Base-by-base conservation (phyloP, 2,888 invertebrate species). In the Drosophila ezoana region DNA sequence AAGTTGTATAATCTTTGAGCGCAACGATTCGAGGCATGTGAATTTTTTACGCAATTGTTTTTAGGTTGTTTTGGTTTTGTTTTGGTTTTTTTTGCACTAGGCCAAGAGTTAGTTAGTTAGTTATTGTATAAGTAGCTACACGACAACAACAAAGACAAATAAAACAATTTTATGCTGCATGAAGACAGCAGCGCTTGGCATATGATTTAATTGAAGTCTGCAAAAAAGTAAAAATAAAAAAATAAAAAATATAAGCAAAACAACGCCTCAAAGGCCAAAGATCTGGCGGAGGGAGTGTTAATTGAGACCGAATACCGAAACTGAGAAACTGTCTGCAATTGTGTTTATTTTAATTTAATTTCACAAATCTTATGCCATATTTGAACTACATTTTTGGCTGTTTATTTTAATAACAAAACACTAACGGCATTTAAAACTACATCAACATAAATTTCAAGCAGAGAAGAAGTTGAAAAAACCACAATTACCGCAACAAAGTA, bases 171-270 rank as follows among this genome's bases (percentile, higher is more conserved):
- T 72, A 80, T 79, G 87, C 71, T 58, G 58, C 70, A 66, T 70
- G 81, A 64, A 81, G 81, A 57, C 81, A 63, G 54, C 84, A 53
- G 56, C 54, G 64, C 72, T 60, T 68, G 73, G 64, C 67, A 83
- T 75, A 79, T 83, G 84, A 86, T 83, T 84, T 83, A 86, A 88
- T 86, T 88, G 72, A 86, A 78, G 83, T 49, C 79, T 62, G 47
- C 47, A 62, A 41, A 69, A 44, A 32, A 14, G 18, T 13, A 47
- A 16, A 16, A 32, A 38, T 13, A 45, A 43, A 45, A 53, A 61
- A 58, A 69, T 8, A 40, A 40, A 28, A 37, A 18, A 13, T 18
- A 32, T 52, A 33, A 43, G 56, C 54, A 35, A 70, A 65, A 64
- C 32, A 49, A 60, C 41, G 51, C 20, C 51, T 10, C 23, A 38